phyloP scores from a whole-genome alignment of 2,113 vertebrate species.

The Gymnocephalus cernua region DNA sequence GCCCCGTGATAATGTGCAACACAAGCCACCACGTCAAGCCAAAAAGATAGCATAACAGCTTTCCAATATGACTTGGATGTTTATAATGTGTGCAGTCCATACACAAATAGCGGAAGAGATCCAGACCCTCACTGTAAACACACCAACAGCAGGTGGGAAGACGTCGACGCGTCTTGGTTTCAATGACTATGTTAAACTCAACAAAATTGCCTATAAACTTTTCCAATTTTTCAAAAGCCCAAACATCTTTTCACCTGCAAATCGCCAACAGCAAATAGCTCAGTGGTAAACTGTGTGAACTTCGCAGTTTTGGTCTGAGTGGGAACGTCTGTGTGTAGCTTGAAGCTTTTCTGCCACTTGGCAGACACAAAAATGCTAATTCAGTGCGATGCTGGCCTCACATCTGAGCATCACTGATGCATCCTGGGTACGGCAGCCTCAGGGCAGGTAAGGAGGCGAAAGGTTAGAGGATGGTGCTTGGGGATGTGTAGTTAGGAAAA shows the following conservation, averaged over 20 bases:
- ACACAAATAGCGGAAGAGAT: neutral
- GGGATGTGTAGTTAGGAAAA: constrained; percentile 48
- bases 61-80: constrained; percentile 6
- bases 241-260: neutral
- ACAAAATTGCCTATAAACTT: neutral
- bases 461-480: constrained; percentile 22
- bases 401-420: neutral
- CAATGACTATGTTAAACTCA: neutral
- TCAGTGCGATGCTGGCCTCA: neutral
- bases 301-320: neutral
- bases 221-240: neutral
- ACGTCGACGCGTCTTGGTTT: neutral
- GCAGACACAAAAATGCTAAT: neutral
- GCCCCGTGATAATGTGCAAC: neutral
- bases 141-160: neutral
- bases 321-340: neutral
- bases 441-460: constrained; percentile 14
- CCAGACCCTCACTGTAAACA: neutral
- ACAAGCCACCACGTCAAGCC: constrained; percentile 8
- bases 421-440: neutral
- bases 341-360: neutral
- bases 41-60: constrained; percentile 8
- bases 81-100: constrained; percentile 13
- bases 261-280: neutral
- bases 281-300: neutral